phyloP scores from a whole-genome alignment of 2,113 vertebrate species.

The Hymenochirus boettgeri region DNA sequence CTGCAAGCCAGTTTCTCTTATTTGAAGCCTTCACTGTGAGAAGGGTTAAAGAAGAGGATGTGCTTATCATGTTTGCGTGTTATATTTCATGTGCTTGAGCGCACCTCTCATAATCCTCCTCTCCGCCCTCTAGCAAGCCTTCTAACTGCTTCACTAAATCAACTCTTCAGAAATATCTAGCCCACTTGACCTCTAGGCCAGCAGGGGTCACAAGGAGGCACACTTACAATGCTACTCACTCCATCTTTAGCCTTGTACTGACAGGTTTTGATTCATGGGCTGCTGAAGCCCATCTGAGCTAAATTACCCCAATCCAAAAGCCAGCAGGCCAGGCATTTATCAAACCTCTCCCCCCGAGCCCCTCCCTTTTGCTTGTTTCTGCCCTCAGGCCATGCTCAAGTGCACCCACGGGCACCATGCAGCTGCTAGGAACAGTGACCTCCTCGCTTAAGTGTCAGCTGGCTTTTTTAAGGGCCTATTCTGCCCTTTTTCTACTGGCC shows the following conservation, averaged over 20 bases:
- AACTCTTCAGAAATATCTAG: slow-evolving; percentile 82
- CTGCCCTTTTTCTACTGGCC: slow-evolving; percentile 12
- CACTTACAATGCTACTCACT: slow-evolving; percentile 77
- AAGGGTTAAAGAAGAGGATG: slow-evolving; percentile 1
- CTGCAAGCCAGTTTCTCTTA: background rate
- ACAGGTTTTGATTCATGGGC: slow-evolving; percentile 89
- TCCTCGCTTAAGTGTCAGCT: slow-evolving; percentile 41
- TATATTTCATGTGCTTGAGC: slow-evolving; percentile 13
- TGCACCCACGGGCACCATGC: slow-evolving; percentile 49
- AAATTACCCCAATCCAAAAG: slow-evolving; percentile 82
- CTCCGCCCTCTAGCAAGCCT: slow-evolving; percentile 22
- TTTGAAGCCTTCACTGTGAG: background rate
- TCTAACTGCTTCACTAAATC: slow-evolving; percentile 71
- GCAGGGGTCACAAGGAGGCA: slow-evolving; percentile 72
- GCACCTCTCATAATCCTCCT: background rate
- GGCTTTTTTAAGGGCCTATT: slow-evolving; percentile 44
- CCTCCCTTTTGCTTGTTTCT: slow-evolving; percentile 47
- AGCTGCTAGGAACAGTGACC: slow-evolving; percentile 48
- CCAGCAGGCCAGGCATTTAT: slow-evolving; percentile 74
- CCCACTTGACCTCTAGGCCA: slow-evolving; percentile 83
- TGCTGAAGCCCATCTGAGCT: slow-evolving; percentile 74
- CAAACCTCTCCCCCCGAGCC: slow-evolving; percentile 57
- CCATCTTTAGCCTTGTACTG: slow-evolving; percentile 75
- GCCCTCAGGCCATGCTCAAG: slow-evolving; percentile 52
- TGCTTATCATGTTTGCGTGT: background rate